These are phyloP conservation scores for Heterodera filipjevi DNA, from an alignment of 2,888 invertebrate species.

Conservation along the genomic window DNA sequence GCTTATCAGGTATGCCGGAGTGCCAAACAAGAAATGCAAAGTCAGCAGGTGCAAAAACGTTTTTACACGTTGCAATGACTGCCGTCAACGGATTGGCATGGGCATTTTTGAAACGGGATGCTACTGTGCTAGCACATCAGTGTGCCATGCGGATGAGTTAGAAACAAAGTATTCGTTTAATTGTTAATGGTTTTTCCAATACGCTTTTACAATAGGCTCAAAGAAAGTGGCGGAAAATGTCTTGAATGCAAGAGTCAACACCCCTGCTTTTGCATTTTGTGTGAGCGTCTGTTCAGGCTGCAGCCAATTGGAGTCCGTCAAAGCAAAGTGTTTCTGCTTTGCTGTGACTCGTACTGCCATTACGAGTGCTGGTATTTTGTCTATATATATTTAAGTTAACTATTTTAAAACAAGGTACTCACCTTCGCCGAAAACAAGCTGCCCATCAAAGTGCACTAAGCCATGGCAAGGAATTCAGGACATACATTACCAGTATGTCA, in stretches of 20 bases:
- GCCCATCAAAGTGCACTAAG: neutral
- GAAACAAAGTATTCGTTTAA: neutral
- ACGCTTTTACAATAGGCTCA: neutral
- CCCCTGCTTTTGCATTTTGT: neutral
- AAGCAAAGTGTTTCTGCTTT: neutral
- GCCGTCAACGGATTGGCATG: neutral
- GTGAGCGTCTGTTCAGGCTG: neutral
- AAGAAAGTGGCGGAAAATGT: neutral
- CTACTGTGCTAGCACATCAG: neutral
- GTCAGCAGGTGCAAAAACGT: neutral
- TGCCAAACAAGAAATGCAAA: neutral
- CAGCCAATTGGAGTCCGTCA: neutral
- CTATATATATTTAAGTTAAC: too few species aligned
- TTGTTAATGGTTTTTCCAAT: neutral
- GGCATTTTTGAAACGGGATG: neutral
- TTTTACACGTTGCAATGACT: neutral
- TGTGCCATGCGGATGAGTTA: neutral
- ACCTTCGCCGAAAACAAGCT: neutral
- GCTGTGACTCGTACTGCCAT: neutral
- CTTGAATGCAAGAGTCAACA: neutral
- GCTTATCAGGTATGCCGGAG: neutral
- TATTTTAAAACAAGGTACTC: neutral
- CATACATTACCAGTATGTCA: neutral
- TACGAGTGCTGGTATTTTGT: neutral
- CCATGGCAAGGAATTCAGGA: neutral